Percentiles rank a stretch among this genome's conserved stretches.
phyloP scores from a whole-genome alignment of 2,113 vertebrate genomes.

The Notarius lentiginosus region DNA sequence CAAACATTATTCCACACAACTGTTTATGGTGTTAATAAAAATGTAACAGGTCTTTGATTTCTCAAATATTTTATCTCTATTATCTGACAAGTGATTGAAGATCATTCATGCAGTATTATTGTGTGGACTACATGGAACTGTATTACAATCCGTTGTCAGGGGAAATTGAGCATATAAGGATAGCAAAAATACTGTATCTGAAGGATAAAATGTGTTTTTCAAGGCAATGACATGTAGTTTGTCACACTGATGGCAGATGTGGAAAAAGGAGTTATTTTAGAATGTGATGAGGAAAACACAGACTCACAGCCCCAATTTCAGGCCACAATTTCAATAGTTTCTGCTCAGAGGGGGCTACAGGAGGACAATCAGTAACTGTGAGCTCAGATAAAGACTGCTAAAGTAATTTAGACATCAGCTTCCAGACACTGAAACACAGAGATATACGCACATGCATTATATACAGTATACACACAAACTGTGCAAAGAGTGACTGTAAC shows the following conservation, averaged over 20 bases:
- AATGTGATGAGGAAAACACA: conserved; percentile 11
- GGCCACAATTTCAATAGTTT: background rate
- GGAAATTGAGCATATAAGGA: background rate
- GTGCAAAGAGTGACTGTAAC: background rate
- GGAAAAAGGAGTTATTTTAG: background rate
- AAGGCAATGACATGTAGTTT: background rate
- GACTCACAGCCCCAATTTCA: background rate
- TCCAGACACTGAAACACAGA: background rate
- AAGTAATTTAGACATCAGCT: background rate
- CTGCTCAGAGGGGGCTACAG: background rate
- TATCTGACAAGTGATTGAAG: background rate
- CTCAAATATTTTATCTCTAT: background rate
- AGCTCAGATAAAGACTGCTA: conserved; percentile 10
- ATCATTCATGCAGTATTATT: background rate
- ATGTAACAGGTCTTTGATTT: background rate
- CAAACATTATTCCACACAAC: background rate
- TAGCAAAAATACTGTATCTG: background rate
- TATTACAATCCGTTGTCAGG: background rate
- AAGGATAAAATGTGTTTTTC: background rate
- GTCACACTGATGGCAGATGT: background rate
- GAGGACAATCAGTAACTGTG: background rate
- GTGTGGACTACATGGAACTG: background rate
- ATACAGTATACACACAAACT: background rate
- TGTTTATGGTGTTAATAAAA: background rate
- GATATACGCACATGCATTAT: background rate